These are phyloP conservation scores for Triplophysa tibetana DNA, from an alignment of 2,113 vertebrate species.

Conservation along the genomic window DNA sequence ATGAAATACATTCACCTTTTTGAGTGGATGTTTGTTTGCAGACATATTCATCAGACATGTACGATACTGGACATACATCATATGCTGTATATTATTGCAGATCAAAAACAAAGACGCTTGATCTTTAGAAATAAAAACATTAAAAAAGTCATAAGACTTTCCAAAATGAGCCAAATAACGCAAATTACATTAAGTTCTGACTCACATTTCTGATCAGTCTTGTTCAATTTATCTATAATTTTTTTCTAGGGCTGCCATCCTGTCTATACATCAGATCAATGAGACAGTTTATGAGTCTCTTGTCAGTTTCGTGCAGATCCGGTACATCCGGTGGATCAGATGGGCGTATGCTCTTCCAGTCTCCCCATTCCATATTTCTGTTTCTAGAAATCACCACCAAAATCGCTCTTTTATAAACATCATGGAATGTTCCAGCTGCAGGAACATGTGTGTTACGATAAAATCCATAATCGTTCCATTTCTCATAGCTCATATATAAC, in stretches of 20 bases:
- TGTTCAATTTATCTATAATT: neutral
- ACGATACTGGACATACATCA: no score
- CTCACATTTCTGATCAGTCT: no score
- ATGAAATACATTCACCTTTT: no score
- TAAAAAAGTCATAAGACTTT: no score
- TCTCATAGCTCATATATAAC: neutral
- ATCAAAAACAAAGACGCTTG: no score
- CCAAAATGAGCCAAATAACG: no score
- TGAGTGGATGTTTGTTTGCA: no score
- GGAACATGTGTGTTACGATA: neutral
- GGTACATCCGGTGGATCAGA: neutral
- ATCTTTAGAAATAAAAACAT: no score
- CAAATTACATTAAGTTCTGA: no score
- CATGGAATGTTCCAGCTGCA: neutral
- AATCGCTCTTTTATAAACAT: neutral
- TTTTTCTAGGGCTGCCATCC: neutral
- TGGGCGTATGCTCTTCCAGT: neutral
- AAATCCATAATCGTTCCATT: conserved; percentile 14
- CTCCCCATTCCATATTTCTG: neutral
- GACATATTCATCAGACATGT: no score
- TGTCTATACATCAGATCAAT: neutral
- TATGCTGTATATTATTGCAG: no score
- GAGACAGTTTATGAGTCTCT: neutral
- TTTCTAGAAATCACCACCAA: conserved; percentile 8
- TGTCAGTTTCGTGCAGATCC: neutral